Evolutionary conservation across 1,140 invertebrate species (phyloP), one percentile per base, ranked within the genome.

Genomic region (Pseudomyrmex concolor): DNA sequence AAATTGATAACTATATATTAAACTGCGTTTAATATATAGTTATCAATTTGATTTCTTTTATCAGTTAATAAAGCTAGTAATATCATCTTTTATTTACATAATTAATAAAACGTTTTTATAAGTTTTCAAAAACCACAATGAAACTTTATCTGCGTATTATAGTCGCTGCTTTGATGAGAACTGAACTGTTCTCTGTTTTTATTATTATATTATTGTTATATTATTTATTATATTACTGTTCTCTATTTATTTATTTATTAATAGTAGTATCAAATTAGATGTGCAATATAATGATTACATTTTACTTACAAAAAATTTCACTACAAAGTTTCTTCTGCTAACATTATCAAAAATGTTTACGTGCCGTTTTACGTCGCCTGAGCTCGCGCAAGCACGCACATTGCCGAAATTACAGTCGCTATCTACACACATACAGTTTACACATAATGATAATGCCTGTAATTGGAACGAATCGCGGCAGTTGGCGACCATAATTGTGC

Each of bases 401-500:
- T n/a, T 70, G 66, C 50, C n/a, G 66, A 59, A 19, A 78, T 78
- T 78, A 66, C 48, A 78, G 8, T 78, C 3, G 7, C n/a, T 54
- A 77, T 77, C 19, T 80, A 59, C n/a, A 19, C 10, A 71, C 34
- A n/a, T 59, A 50, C 54, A 45, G 66, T 45, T 45, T 17, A 19
- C 73, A 54, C 13, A 19, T 78, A 78, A 78, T 45, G 22, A 71
- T 70, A 70, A 70, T 67, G 54, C n/a, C 43, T 80, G 22, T 59
- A 71, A 80, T 76, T 66, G 73, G 48, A 54, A 60, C 60, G 60
- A 19, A 76, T 80, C 54, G 54, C 43, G 17, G 63, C 74, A 80
- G 66, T 60, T 80, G 54, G 76, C 15, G 54, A 71, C 59, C 19
- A 80, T 45, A 50, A 22, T 70, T 59, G 76, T 59, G 76, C n/a